A percentile compares a stretch with the other conserved stretches of the same genome.
Conservation (phyloP, 2,888 invertebrate species). For the Macaria liturata region DNA sequence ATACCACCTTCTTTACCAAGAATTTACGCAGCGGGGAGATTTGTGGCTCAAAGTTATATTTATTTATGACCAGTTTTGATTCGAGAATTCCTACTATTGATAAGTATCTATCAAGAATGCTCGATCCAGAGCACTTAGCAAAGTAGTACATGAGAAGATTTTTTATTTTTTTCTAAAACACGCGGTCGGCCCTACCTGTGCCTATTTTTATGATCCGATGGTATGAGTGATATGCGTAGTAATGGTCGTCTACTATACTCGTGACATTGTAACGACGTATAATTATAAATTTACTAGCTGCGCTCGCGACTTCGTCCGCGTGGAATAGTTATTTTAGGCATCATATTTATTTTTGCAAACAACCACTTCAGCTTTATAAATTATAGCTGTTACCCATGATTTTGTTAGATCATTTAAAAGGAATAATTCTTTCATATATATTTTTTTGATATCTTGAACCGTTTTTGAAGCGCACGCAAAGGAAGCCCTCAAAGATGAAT, state of each 20-base stretch:
- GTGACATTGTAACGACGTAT: constrained; percentile 32
- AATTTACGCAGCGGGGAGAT: constrained; percentile 45
- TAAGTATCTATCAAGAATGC: constrained; percentile 34
- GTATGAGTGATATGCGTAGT: constrained; percentile 46
- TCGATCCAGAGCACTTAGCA: constrained; percentile 43
- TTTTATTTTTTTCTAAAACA: constrained; percentile 33
- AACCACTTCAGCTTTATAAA: too few species aligned
- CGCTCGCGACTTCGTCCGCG: too few species aligned
- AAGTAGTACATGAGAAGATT: constrained; percentile 37
- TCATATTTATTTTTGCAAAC: too few species aligned
- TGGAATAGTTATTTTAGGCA: too few species aligned
- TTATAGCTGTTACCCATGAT: too few species aligned
- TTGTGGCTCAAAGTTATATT: constrained; percentile 41
- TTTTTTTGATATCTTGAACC: too few species aligned
- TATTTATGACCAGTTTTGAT: constrained; percentile 53
- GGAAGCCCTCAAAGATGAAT: too few species aligned
- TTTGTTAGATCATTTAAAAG: too few species aligned
- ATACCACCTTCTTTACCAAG: not conserved
- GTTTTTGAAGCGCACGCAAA: too few species aligned
- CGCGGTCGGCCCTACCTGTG: constrained; percentile 28
- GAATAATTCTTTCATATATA: too few species aligned
- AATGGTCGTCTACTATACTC: constrained; percentile 36
- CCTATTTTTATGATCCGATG: constrained; percentile 32
- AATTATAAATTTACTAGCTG: constrained; percentile 24
- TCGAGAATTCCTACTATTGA: constrained; percentile 44